A percentile compares a stretch with the other conserved stretches of the same genome.
phyloP scores from a whole-genome alignment of 2,888 invertebrate species.

The Melipona bicolor region DNA sequence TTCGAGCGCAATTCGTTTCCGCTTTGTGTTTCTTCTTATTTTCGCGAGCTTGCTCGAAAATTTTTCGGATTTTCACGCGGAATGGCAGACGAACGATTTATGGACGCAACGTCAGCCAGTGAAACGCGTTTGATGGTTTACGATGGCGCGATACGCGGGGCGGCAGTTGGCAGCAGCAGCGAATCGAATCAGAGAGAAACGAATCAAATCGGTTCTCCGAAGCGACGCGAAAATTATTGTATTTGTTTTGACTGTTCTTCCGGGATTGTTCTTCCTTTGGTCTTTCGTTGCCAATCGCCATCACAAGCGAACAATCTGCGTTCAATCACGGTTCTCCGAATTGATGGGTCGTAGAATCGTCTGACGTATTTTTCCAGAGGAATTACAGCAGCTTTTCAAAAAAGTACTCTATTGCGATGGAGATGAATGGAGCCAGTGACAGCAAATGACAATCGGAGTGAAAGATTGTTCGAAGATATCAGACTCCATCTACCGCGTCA shows the following conservation, averaged over 20 bases:
- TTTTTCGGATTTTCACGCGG: not conserved
- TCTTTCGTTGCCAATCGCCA: not conserved
- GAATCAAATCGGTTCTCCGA: too few species aligned
- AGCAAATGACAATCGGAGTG: not conserved
- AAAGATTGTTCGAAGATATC: not conserved
- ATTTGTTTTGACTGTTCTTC: not conserved
- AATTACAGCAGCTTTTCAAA: conserved; percentile 1
- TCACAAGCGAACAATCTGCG: not conserved
- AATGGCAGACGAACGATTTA: conserved; percentile 4
- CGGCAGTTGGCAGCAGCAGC: not conserved
- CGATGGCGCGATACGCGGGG: not conserved
- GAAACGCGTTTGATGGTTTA: conserved; percentile 8
- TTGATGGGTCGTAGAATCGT: not conserved
- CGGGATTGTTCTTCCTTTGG: too few species aligned
- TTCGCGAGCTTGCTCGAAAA: not conserved
- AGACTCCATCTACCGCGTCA: not conserved
- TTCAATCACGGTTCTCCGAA: not conserved
- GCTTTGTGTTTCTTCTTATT: not conserved
- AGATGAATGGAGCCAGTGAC: not conserved
- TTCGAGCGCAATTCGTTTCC: not conserved
- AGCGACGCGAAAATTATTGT: not conserved
- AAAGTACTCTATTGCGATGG: not conserved
- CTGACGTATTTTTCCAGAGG: not conserved
- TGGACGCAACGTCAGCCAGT: conserved; percentile 1
- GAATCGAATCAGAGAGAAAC: not conserved